A percentile compares a stretch with the other conserved stretches of the same genome.
These are phyloP conservation scores for Orchestia grillus DNA, from an alignment of 1,140 invertebrate genomes.

Conservation along the genomic window DNA sequence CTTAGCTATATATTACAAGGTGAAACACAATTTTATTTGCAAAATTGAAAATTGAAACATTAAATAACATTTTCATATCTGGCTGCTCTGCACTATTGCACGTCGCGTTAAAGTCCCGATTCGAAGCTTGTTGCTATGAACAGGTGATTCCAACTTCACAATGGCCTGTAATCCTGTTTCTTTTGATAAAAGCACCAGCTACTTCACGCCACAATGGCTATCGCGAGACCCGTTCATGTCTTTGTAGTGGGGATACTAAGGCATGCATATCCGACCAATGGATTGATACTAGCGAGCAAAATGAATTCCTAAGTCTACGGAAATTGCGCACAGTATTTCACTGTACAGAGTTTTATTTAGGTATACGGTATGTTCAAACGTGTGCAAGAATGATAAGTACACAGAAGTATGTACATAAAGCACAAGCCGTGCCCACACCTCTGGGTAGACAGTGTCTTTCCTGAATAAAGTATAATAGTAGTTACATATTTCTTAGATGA, in stretches of 20 bases:
- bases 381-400: too few relatives aligned
- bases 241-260: conserved; percentile 10
- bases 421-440: too few relatives aligned
- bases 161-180: conserved; percentile 40
- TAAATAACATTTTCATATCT: not conserved
- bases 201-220: conserved; percentile 16
- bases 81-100: not conserved
- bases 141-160: conserved; percentile 13
- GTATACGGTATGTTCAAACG: not conserved
- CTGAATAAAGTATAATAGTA: too few relatives aligned
- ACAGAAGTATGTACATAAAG: too few relatives aligned
- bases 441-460: too few relatives aligned
- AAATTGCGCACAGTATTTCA: conserved; percentile 25
- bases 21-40: not conserved
- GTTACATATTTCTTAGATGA: too few relatives aligned
- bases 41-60: not conserved
- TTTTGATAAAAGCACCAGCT: conserved; percentile 40
- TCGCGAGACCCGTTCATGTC: not conserved
- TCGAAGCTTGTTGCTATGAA: not conserved
- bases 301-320: not conserved
- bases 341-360: not conserved
- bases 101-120: not conserved
- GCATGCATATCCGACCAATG: conserved; percentile 1
- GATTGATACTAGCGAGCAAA: not conserved
- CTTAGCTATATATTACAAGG: not conserved